Evolutionary conservation across 2,888 invertebrate species (phyloP).

Genomic region (Synergus japonicus): DNA sequence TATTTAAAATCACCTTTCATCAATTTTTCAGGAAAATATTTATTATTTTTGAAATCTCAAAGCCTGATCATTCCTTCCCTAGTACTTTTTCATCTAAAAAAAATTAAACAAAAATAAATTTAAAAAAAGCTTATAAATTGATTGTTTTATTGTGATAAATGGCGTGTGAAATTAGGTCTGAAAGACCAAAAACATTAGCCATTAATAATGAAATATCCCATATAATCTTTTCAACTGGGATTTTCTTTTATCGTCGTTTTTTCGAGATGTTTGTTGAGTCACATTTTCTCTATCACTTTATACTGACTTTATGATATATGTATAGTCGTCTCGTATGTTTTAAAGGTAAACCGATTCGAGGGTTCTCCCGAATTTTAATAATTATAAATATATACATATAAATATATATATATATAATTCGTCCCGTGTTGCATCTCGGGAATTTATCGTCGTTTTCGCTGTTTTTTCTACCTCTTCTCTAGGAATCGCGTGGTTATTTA

Average conservation of each 20-base stretch:
- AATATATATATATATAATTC: conserved; percentile 58
- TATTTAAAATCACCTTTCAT: neutral
- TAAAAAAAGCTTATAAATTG: conserved; percentile 9
- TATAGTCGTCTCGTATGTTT: conserved; percentile 52
- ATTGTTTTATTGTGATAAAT: conserved; percentile 1
- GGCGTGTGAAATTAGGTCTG: neutral
- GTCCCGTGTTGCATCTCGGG: conserved; percentile 61
- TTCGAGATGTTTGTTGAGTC: conserved; percentile 30
- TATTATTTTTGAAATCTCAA: neutral
- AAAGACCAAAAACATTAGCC: conserved; percentile 1
- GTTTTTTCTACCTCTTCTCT: conserved; percentile 74
- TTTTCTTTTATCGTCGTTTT: conserved; percentile 10
- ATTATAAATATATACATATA: conserved; percentile 58
- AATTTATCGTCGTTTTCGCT: conserved; percentile 72
- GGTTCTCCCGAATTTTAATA: conserved; percentile 60
- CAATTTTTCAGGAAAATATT: neutral
- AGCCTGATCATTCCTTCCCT: neutral
- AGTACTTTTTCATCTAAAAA: conserved; percentile 28
- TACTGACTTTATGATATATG: conserved; percentile 36
- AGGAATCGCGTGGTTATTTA: conserved; percentile 67
- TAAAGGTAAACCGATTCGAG: conserved; percentile 53
- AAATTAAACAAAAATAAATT: conserved; percentile 34
- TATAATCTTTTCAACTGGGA: neutral
- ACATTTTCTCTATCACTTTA: conserved; percentile 39
- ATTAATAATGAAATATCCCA: conserved; percentile 25